These are phyloP conservation scores for Helleia helle DNA, from an alignment of 2,888 invertebrate species.

Conservation along the genomic window DNA sequence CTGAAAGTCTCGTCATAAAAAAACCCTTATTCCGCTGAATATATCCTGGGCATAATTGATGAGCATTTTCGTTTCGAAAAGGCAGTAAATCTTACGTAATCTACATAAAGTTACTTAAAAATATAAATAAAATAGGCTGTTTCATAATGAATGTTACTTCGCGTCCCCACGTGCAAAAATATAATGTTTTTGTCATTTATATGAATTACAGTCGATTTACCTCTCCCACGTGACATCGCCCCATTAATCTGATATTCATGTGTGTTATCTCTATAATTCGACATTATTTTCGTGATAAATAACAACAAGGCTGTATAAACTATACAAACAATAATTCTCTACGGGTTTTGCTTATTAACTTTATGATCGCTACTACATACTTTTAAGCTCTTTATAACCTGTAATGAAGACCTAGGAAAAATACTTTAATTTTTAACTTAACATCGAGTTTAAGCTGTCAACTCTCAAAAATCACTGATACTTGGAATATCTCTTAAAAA, in stretches of 20 bases:
- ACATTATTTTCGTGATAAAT: neutral
- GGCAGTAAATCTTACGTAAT: conserved; percentile 1
- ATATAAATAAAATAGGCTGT: neutral
- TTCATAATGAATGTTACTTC: neutral
- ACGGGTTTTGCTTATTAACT: too few species aligned
- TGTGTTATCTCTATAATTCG: conserved; percentile 4
- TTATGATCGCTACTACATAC: too few species aligned
- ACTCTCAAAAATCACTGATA: too few species aligned
- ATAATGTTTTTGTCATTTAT: neutral
- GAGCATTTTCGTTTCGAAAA: neutral
- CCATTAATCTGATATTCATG: neutral
- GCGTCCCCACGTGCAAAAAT: neutral
- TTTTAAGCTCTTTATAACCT: too few species aligned
- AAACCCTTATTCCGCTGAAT: neutral
- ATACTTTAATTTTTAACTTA: too few species aligned
- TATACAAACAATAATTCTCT: too few species aligned
- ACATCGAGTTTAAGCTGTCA: too few species aligned
- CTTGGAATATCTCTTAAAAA: too few species aligned
- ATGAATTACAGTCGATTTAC: conserved; percentile 3
- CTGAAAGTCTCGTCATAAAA: neutral
- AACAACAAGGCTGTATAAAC: too few species aligned
- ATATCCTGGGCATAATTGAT: neutral
- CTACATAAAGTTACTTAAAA: neutral
- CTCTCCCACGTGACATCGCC: neutral
- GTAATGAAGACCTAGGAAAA: too few species aligned